A percentile compares a stretch with the other conserved stretches of the same genome.
phyloP scores from a whole-genome alignment of 2,888 invertebrate species.

The Cantharis nigra region DNA sequence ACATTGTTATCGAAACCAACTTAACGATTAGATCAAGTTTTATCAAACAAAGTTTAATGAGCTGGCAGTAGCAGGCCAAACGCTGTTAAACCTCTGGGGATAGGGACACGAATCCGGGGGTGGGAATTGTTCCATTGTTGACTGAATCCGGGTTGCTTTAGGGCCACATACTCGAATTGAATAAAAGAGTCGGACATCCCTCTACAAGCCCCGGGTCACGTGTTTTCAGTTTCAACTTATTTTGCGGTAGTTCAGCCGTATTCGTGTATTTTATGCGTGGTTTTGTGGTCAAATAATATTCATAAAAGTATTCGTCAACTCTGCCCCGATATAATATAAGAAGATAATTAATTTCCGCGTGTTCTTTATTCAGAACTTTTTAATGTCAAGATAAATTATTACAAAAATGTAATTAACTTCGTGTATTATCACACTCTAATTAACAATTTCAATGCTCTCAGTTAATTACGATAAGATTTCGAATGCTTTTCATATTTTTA shows the following conservation, averaged over 20 bases:
- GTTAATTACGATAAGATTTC: neutral
- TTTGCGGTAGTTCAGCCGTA: slow-evolving; percentile 29
- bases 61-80: slow-evolving; percentile 42
- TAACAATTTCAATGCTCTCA: slow-evolving; percentile 1
- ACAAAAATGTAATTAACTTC: neutral
- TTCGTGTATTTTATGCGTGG: slow-evolving; percentile 22
- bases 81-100: slow-evolving; percentile 31
- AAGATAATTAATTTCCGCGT: slow-evolving; percentile 11
- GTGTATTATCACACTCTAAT: neutral
- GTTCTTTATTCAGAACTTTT: neutral
- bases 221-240: slow-evolving; percentile 36
- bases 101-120: slow-evolving; percentile 33
- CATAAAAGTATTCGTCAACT: slow-evolving; percentile 4
- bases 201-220: slow-evolving; percentile 34
- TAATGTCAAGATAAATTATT: neutral
- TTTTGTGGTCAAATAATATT: slow-evolving; percentile 22
- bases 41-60: slow-evolving; percentile 48
- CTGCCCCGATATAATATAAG: neutral
- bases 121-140: slow-evolving; percentile 40
- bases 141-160: slow-evolving; percentile 40
- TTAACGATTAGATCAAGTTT: slow-evolving; percentile 44
- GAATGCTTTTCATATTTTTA: neutral
- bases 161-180: slow-evolving; percentile 37
- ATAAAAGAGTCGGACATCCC: slow-evolving; percentile 38
- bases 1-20: slow-evolving; percentile 41